A percentile compares a stretch with the other conserved stretches of the same genome.
Conservation (phyloP, 1,140 invertebrate species). For the Brachionus koreanus region DNA sequence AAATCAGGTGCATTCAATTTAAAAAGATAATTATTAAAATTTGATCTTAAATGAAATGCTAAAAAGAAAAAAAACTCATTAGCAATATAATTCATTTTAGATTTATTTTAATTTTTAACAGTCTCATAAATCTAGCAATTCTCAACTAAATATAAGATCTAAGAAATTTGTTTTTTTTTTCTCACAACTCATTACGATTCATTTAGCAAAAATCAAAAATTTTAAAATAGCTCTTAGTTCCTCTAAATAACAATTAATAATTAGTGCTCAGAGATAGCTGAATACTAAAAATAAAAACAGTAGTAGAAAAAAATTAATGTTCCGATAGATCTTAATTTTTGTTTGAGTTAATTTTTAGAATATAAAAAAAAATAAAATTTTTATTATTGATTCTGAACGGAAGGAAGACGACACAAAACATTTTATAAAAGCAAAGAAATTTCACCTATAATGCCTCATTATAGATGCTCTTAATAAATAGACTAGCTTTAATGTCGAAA, state of each 20-base stretch:
- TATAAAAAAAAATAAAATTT: background rate
- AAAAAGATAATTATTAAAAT: background rate
- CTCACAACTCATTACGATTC: background rate
- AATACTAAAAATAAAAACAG: background rate
- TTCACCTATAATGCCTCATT: background rate
- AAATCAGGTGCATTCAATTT: background rate
- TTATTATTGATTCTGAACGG: background rate
- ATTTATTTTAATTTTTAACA: background rate
- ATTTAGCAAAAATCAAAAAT: background rate
- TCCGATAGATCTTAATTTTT: conserved; percentile 12
- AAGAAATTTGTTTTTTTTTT: background rate
- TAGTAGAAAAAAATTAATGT: conserved; percentile 5
- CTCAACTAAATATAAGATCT: background rate
- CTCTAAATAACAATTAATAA: background rate
- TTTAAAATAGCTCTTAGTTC: background rate
- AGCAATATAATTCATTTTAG: background rate
- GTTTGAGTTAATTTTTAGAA: background rate
- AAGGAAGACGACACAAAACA: background rate
- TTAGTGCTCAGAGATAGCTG: background rate
- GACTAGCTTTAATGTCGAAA: background rate
- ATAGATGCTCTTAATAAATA: conserved; percentile 3
- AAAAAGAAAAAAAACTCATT: background rate
- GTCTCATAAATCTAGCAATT: background rate
- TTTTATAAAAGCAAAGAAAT: background rate
- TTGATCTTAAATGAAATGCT: background rate